phyloP scores from a whole-genome alignment of 2,888 invertebrate genomes.

The Dasypogon diadema region DNA sequence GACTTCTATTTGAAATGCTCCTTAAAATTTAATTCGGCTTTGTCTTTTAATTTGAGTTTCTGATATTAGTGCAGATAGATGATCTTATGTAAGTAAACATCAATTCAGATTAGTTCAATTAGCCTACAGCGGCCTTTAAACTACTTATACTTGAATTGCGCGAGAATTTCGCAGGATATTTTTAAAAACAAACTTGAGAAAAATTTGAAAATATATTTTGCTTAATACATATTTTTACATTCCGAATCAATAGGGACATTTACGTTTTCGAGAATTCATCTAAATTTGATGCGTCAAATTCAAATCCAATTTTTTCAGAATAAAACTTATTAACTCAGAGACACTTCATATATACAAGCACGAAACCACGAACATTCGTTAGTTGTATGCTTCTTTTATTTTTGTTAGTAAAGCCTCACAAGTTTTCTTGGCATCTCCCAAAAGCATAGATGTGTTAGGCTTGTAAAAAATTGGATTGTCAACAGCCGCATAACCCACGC shows the following conservation, averaged over 20 bases:
- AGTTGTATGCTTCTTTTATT: constrained; percentile 68
- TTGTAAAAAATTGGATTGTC: constrained; percentile 95
- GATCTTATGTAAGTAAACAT: too few species aligned
- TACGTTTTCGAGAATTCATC: not conserved
- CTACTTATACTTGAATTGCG: too few species aligned
- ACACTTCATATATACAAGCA: not conserved
- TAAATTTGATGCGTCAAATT: too few species aligned
- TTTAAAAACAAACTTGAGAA: too few species aligned
- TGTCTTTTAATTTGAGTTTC: too few species aligned
- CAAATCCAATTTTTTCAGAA: not conserved
- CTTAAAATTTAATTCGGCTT: too few species aligned
- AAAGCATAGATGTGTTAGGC: constrained; percentile 86
- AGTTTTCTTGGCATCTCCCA: constrained; percentile 92
- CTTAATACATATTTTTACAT: not conserved
- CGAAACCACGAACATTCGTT: not conserved
- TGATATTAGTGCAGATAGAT: too few species aligned
- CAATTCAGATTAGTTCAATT: too few species aligned
- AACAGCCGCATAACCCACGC: constrained; percentile 91
- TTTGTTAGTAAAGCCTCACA: constrained; percentile 83
- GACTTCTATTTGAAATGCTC: too few species aligned
- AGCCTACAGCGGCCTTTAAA: too few species aligned
- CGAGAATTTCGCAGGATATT: too few species aligned
- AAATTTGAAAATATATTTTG: not conserved
- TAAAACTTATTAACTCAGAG: too few species aligned
- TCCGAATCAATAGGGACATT: not conserved